Conservation (phyloP, 2,797 vertebrate species). For the Denticeps clupeoides region DNA sequence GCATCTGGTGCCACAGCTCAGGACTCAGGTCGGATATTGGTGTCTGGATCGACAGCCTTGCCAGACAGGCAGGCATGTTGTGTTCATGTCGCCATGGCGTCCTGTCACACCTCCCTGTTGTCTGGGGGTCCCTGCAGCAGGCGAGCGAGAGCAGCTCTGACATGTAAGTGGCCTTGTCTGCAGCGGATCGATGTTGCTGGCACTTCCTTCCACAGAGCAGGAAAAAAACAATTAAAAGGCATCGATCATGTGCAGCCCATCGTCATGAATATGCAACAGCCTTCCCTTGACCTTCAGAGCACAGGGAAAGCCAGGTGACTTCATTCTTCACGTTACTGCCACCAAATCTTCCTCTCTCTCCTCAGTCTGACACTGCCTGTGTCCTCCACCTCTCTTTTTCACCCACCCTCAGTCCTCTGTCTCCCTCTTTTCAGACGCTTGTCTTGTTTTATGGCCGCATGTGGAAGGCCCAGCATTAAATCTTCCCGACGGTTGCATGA, state of each 20-base stretch:
- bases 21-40: constrained; percentile 19
- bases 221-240: constrained; percentile 99
- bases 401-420: not conserved
- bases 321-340: constrained; percentile 62
- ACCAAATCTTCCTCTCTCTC: constrained; percentile 43
- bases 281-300: constrained; percentile 97
- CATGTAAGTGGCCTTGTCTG: constrained; percentile 51
- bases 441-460: constrained; percentile 23
- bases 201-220: constrained; percentile 94
- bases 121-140: too few species aligned
- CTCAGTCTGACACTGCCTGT: constrained; percentile 39
- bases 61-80: constrained; percentile 55
- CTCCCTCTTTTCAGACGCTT: not conserved
- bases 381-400: not conserved
- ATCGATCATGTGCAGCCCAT: constrained; percentile 77
- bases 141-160: too few species aligned
- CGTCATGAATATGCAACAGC: constrained; percentile 96
- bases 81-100: constrained; percentile 65
- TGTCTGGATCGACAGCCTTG: constrained; percentile 26
- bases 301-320: constrained; percentile 72
- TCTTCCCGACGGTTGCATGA: constrained; percentile 19
- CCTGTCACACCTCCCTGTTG: constrained; percentile 70
- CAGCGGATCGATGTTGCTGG: constrained; percentile 84
- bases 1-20: constrained; percentile 46
- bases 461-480: constrained; percentile 23